Conservation (phyloP, 2,113 vertebrate species). For the Pampusana beccarii region DNA sequence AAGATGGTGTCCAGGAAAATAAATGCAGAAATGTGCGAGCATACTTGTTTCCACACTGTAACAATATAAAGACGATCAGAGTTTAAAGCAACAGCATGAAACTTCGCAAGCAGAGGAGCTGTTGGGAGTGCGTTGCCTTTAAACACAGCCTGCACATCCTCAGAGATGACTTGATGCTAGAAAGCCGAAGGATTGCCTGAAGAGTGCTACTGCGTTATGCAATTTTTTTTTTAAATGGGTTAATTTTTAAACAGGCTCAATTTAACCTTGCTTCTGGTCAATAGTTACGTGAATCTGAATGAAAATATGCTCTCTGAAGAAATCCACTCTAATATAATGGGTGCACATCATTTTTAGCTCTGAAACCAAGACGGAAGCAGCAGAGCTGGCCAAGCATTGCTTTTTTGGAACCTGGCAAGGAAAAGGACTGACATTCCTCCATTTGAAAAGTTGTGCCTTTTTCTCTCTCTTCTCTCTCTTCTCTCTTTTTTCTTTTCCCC, state of each 20-base stretch:
- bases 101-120: neutral
- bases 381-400: neutral
- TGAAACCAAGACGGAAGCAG: neutral
- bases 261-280: slow-evolving; percentile 37
- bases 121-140: neutral
- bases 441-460: neutral
- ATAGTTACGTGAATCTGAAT: slow-evolving; percentile 6
- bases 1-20: neutral
- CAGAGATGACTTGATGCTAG: neutral
- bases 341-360: neutral
- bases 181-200: slow-evolving; percentile 30
- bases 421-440: neutral
- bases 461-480: too few species aligned
- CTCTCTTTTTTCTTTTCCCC: too few species aligned
- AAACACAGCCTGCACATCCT: neutral
- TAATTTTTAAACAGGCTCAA: slow-evolving; percentile 50
- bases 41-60: neutral
- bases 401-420: neutral
- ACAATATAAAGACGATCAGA: neutral
- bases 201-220: neutral
- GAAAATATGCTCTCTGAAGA: neutral
- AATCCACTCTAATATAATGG: neutral
- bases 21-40: neutral
- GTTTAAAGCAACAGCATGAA: neutral
- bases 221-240: neutral